A percentile compares a stretch with the other conserved stretches of the same genome.
Conservation (phyloP, 2,797 vertebrate species). For the Hylomyscus alleni region DNA sequence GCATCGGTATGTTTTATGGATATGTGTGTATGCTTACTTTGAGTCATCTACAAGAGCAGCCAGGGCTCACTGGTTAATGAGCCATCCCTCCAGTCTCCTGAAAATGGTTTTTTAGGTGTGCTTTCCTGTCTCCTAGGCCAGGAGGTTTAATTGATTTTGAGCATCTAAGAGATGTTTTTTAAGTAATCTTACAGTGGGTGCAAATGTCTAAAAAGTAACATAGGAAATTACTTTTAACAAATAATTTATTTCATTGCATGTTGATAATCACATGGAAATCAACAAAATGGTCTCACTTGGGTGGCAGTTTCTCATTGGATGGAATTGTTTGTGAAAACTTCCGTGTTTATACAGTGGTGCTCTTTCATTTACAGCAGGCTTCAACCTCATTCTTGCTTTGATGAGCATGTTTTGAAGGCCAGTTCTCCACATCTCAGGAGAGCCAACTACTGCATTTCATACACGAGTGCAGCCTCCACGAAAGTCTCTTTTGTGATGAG, state of each 20-base stretch:
- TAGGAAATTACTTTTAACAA: neutral
- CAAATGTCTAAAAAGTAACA: neutral
- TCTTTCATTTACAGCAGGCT: neutral
- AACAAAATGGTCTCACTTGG: neutral
- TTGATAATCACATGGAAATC: neutral
- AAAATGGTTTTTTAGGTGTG: neutral
- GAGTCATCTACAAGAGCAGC: neutral
- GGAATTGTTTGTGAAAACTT: neutral
- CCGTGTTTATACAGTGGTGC: neutral
- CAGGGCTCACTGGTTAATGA: neutral
- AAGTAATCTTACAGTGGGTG: neutral
- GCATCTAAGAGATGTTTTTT: neutral
- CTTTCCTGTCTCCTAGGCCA: neutral
- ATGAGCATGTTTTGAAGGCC: conserved; percentile 40
- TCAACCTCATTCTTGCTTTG: conserved; percentile 21
- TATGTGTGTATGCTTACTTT: neutral
- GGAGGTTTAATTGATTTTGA: neutral
- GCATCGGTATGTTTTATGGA: neutral
- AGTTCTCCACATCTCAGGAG: neutral
- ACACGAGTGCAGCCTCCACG: neutral
- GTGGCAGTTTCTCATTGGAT: neutral
- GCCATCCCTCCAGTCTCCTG: neutral
- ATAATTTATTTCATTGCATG: neutral
- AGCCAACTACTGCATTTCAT: conserved; percentile 34
- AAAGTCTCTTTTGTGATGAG: conserved; percentile 36